A percentile compares a stretch with the other conserved stretches of the same genome.
These are phyloP conservation scores for Nephotettix cincticeps DNA, from an alignment of 1,140 invertebrate genomes.

Conservation along the genomic window DNA sequence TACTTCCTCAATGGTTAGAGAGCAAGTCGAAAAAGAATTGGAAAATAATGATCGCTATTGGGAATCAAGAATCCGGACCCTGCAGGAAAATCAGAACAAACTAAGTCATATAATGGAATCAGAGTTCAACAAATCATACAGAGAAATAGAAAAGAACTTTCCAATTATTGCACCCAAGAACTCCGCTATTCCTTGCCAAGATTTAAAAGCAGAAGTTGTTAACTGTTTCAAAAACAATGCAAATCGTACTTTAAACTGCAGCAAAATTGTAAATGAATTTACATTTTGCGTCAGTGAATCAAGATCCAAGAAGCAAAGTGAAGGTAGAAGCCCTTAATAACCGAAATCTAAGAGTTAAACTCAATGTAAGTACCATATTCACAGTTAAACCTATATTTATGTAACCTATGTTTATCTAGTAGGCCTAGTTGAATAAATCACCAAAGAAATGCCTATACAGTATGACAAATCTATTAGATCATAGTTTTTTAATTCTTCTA, in stretches of 20 bases:
- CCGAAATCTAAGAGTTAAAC: too few relatives aligned
- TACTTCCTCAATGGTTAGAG: slow-evolving; percentile 1
- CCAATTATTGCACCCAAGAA: neutral
- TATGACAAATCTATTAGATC: too few relatives aligned
- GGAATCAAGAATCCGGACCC: slow-evolving; percentile 15
- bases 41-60: slow-evolving; percentile 21
- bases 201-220: slow-evolving; percentile 1
- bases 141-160: slow-evolving; percentile 13
- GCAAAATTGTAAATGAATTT: slow-evolving; percentile 18
- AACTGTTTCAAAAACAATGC: slow-evolving; percentile 18
- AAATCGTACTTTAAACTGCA: slow-evolving; percentile 4
- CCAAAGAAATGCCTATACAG: too few relatives aligned
- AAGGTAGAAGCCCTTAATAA: neutral
- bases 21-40: slow-evolving; percentile 17
- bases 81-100: slow-evolving; percentile 9
- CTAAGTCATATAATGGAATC: slow-evolving; percentile 4
- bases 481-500: too few relatives aligned
- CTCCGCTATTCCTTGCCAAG: neutral
- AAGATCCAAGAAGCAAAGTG: neutral
- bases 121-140: slow-evolving; percentile 14
- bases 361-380: too few relatives aligned
- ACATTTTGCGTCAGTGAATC: slow-evolving; percentile 1
- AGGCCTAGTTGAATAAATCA: too few relatives aligned
- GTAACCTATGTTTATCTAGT: too few relatives aligned
- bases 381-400: too few relatives aligned